Evolutionary conservation across 2,888 invertebrate genomes (phyloP).

Genomic region (Tholera decimalis): DNA sequence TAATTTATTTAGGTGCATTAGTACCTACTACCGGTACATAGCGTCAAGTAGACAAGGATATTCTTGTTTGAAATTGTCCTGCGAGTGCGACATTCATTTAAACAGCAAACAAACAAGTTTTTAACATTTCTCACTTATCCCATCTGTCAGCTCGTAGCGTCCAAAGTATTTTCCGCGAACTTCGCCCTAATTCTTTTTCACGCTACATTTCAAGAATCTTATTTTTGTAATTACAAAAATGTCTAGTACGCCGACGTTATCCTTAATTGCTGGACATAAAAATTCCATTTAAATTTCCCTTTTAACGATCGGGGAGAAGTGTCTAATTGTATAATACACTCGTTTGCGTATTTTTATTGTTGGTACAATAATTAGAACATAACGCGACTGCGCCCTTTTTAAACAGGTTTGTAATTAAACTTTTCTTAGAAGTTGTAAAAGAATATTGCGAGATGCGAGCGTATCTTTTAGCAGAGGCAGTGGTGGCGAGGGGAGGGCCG

Average conservation of each 20-base stretch:
- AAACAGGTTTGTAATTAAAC: constrained; percentile 88
- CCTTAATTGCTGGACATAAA: constrained; percentile 92
- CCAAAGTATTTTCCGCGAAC: constrained; percentile 85
- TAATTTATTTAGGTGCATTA: not conserved
- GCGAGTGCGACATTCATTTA: constrained; percentile 65
- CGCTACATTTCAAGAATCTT: constrained; percentile 92
- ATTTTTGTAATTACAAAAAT: constrained; percentile 92
- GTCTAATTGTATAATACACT: constrained; percentile 92
- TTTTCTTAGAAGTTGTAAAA: constrained; percentile 84
- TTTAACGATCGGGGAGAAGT: constrained; percentile 91
- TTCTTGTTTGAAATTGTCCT: constrained; percentile 50
- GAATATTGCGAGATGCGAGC: constrained; percentile 83
- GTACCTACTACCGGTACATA: not conserved
- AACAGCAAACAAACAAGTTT: constrained; percentile 74
- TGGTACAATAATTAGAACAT: constrained; percentile 91
- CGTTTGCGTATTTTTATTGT: constrained; percentile 92
- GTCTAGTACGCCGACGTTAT: constrained; percentile 91
- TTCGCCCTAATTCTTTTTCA: constrained; percentile 90
- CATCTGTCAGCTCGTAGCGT: constrained; percentile 82
- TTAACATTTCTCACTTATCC: constrained; percentile 79
- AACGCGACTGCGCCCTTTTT: constrained; percentile 87
- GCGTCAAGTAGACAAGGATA: constrained; percentile 36
- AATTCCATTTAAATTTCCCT: constrained; percentile 92
- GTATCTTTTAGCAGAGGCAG: constrained; percentile 73
- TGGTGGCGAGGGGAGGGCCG: constrained; percentile 69